phyloP scores from a whole-genome alignment of 2,113 vertebrate species.

The Ictidomys tridecemlineatus region DNA sequence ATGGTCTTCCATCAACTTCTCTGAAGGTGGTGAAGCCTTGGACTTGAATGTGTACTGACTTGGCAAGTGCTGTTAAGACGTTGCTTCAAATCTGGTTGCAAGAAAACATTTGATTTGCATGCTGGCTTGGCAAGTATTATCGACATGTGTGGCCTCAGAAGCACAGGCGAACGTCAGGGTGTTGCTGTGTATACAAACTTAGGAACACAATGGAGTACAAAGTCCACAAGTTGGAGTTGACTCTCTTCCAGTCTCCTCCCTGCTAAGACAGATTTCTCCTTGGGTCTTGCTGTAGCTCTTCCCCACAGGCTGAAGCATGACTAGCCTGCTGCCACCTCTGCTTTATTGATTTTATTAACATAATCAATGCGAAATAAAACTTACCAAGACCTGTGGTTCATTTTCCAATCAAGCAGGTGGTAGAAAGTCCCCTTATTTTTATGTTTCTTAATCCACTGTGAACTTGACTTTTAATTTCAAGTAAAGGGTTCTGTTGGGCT shows the following conservation, averaged over 20 bases:
- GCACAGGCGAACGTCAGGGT: not conserved
- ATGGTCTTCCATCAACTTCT: not conserved
- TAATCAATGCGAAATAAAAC: not conserved
- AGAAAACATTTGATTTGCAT: not conserved
- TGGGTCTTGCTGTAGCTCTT: not conserved
- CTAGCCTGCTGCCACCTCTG: not conserved
- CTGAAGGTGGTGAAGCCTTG: not conserved
- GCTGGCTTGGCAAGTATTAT: not conserved
- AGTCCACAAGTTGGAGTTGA: too few relatives aligned
- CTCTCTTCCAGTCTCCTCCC: not conserved
- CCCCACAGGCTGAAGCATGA: not conserved
- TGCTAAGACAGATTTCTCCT: not conserved
- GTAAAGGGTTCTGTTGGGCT: constrained; percentile 31
- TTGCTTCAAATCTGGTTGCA: constrained; percentile 1
- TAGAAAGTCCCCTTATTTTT: not conserved
- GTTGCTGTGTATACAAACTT: not conserved
- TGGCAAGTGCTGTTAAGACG: not conserved
- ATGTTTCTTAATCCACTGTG: not conserved
- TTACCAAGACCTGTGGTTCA: not conserved
- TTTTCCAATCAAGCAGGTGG: constrained; percentile 36
- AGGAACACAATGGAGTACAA: not conserved
- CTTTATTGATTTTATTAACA: not conserved
- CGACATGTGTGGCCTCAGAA: not conserved
- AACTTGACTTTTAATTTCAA: not conserved
- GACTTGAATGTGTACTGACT: not conserved